phyloP scores from a whole-genome alignment of 2,888 invertebrate species.

The Dimorphilus gyrociliatus region DNA sequence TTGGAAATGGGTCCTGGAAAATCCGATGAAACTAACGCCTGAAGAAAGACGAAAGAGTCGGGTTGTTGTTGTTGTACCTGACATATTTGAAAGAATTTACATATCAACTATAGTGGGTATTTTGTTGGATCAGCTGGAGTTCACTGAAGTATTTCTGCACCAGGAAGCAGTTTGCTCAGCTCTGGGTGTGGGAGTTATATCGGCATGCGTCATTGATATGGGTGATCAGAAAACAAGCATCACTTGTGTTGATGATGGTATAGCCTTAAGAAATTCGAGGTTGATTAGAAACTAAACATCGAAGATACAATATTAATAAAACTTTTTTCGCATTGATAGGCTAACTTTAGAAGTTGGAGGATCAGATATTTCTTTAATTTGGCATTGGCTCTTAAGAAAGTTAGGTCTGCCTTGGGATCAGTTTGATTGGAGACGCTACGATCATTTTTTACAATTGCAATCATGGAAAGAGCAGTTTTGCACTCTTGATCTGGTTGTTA shows the following conservation, averaged over 20 bases:
- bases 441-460: too few species aligned
- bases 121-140: background rate
- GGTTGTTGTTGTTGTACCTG: background rate
- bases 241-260: slow-evolving; percentile 88
- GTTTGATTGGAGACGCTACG: slow-evolving; percentile 16
- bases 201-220: slow-evolving; percentile 83
- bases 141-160: slow-evolving; percentile 10
- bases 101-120: background rate
- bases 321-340: slow-evolving; percentile 13
- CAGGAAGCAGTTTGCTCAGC: slow-evolving; percentile 70
- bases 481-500: slow-evolving; percentile 51
- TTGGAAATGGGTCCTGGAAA: slow-evolving; percentile 64
- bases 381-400: slow-evolving; percentile 64
- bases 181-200: slow-evolving; percentile 63
- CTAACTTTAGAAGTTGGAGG: slow-evolving; percentile 63
- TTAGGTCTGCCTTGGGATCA: slow-evolving; percentile 75
- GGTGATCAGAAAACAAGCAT: slow-evolving; percentile 90
- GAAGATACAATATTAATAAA: background rate
- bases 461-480: slow-evolving; percentile 37
- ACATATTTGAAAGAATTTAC: background rate
- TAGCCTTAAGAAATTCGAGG: slow-evolving; percentile 71
- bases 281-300: slow-evolving; percentile 5
- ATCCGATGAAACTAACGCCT: slow-evolving; percentile 54
- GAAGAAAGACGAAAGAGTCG: too few species aligned
- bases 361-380: slow-evolving; percentile 72